These are phyloP conservation scores for Pyrocephalus nanus DNA, from an alignment of 2,797 vertebrate genomes.

Conservation along the genomic window DNA sequence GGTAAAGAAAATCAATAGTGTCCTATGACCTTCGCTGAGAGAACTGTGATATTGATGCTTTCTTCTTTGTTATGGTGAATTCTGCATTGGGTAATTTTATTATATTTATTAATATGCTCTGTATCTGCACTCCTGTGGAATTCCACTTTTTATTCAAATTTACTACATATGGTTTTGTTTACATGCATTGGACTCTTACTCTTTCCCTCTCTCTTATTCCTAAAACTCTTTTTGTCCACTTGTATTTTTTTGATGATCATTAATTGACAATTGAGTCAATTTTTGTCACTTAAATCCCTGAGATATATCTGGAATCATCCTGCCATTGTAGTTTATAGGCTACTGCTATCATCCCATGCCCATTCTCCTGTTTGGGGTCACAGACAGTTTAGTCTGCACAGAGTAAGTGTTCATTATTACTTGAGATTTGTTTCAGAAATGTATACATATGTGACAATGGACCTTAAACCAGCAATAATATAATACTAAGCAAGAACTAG, in stretches of 20 bases:
- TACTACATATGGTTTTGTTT: background rate
- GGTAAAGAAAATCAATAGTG: background rate
- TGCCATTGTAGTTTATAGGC: background rate
- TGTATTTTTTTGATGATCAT: background rate
- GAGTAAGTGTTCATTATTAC: background rate
- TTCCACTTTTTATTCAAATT: background rate
- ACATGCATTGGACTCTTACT: background rate
- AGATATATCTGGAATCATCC: background rate
- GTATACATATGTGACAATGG: background rate
- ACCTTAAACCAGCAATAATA: background rate
- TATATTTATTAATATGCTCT: background rate
- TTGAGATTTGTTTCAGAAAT: background rate
- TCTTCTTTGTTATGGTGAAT: background rate
- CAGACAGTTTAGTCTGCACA: background rate
- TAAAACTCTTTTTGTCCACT: background rate
- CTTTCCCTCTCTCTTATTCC: background rate
- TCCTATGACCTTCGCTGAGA: background rate
- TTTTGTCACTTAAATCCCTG: background rate
- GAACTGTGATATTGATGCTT: background rate
- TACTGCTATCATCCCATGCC: background rate
- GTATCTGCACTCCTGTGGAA: background rate
- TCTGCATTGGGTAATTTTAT: background rate
- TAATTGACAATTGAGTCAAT: background rate
- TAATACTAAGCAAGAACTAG: background rate
- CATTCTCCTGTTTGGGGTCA: background rate